Base-by-base conservation (phyloP, 2,888 invertebrate genomes). In the Erannis defoliaria region DNA sequence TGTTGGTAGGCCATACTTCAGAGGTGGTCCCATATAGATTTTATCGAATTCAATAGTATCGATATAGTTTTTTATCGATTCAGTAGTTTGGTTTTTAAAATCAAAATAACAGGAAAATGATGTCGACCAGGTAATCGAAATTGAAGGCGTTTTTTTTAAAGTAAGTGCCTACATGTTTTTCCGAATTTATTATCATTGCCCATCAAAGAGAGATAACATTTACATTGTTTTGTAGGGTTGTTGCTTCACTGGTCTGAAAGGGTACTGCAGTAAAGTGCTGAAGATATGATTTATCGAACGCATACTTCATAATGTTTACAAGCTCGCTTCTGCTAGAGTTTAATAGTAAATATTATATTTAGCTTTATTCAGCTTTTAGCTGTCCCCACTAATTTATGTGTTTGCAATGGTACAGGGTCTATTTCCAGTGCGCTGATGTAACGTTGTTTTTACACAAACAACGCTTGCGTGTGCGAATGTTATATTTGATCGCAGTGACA, bases 371-470 rank as follows among this genome's bases (percentile, higher is more conserved):
- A 60, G 59, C 40, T 59, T 62, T 38, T 26, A 26, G 59, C 56
- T 55, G 63, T 65, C 64, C 35, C 46, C 43, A 37, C 48, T 62
- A 66, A 69, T 72, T 66, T 71, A 72, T 74, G 69, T 68, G 71
- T 75, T 74, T 71, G 67, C 74, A 72, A 74, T 75, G 71, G 71
- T 73, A 71, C 70, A 70, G 64, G 57, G 64, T 49, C 72, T 79
- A 77, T 78, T 75, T 74, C 70, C 58, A 74, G 67, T 71, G 21
- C 55, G 42, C 62, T 79, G 80, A 79, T 74, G 76, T 72, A 76
- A 78, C 60, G 64, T 69, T 50, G 67, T 75, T 78, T 75, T 73
- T 68, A 73, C 67, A 62, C 64, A 50, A 51, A 49, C 66, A 68
- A 65, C 68, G 70, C 66, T 46, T 50, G 68, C 71, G 60, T 68